Evolutionary conservation across 1,140 invertebrate genomes (phyloP).

Genomic region (Cheumatopsyche charites): DNA sequence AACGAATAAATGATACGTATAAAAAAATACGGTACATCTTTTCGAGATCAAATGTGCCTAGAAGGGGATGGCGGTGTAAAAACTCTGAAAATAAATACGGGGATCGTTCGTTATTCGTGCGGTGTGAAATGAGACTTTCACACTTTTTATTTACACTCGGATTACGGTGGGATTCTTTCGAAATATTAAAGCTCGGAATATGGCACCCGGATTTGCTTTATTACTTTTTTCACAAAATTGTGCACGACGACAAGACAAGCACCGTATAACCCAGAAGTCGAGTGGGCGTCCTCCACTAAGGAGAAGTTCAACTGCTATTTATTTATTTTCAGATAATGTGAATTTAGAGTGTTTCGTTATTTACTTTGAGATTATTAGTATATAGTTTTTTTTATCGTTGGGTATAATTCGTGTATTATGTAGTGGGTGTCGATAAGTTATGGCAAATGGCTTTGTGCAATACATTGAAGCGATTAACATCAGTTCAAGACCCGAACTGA

Average conservation of each 20-base stretch:
- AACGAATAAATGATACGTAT: too few relatives aligned
- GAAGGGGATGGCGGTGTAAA: slow-evolving; percentile 1
- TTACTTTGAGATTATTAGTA: too few relatives aligned
- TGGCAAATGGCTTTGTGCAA: neutral
- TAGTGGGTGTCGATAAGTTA: too few relatives aligned
- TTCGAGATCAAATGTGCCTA: too few relatives aligned
- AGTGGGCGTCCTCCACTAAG: neutral
- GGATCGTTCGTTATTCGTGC: slow-evolving; percentile 22
- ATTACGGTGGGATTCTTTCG: slow-evolving; percentile 29
- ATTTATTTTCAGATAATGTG: too few relatives aligned
- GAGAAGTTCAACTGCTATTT: neutral
- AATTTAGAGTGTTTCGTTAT: too few relatives aligned
- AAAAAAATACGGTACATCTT: too few relatives aligned
- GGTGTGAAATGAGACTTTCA: slow-evolving; percentile 26
- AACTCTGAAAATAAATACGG: slow-evolving; percentile 15
- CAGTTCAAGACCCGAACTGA: slow-evolving; percentile 1
- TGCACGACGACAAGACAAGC: neutral
- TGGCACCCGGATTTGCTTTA: slow-evolving; percentile 25
- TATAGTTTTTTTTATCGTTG: too few relatives aligned
- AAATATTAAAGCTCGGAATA: slow-evolving; percentile 29
- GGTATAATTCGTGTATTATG: too few relatives aligned
- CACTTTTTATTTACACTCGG: slow-evolving; percentile 25
- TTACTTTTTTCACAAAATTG: slow-evolving; percentile 29
- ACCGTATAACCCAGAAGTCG: neutral
- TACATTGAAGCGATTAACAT: slow-evolving; percentile 14